Base-by-base conservation (phyloP, 2,113 vertebrate genomes). In the Protobothrops flavoviridis region DNA sequence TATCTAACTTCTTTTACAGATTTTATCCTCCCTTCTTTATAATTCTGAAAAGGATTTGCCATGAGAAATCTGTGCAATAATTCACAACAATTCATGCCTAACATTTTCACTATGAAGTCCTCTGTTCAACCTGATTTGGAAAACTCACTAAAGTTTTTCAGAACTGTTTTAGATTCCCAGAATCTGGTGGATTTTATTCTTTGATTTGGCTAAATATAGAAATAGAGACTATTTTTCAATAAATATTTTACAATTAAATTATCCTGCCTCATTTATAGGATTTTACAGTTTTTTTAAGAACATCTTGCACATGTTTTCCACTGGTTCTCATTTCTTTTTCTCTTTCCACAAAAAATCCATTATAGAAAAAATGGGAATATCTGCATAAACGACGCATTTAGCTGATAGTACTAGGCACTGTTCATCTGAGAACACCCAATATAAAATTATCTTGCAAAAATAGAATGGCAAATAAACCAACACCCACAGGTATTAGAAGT, bases 1-100 rank as follows among this genome's bases (percentile, higher is more conserved):
- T 26, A 85, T 94, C 89, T 90, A 91, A 91, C 21, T 94, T 69
- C 55, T 86, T 88, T 91, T 94, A 93, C 64, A 4, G 3, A 90
- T 10, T 81, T 21, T 90, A 93, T 86, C 93, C 39, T 48, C 1
- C 12, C 20, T 9, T 92, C 50, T 17, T n/a, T 88, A 3, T 29
- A 90, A 33, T n/a, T 88, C 5, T 86, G 93, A 87, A 24, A 91
- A 92, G 92, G 39, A 93, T 53, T 55, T 81, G 8, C 57, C 57
- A 52, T 92, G 69, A 0, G 3, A 1, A 21, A 92, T 81, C 87
- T 88, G 69, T 91, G n/a, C 10, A 91, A 12, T 86, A 86, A 53
- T 57, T 92, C 55, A 50, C 21, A 64, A 56, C 21, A 15, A 48
- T 92, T 20, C 10, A 59, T 88, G 92, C 64, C 23, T 81, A 93